Evolutionary conservation across 2,888 invertebrate genomes (phyloP).

Genomic region (Tetramorium bicarinatum): DNA sequence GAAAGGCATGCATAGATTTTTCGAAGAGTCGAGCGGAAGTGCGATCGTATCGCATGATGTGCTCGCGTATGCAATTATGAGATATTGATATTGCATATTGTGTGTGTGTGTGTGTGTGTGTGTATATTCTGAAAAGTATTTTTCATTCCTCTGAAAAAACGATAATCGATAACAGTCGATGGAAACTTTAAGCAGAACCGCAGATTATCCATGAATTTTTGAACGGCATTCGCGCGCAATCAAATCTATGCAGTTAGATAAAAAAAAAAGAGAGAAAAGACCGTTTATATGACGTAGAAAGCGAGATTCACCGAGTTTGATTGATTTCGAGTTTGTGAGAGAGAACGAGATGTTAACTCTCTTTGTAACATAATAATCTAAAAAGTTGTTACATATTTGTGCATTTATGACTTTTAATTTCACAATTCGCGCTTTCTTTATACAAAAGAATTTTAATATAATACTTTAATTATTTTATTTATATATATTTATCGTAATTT

Average conservation of each 20-base stretch:
- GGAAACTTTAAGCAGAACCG: neutral
- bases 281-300: neutral
- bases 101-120: neutral
- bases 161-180: slow-evolving; percentile 16
- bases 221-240: neutral
- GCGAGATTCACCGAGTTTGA: neutral
- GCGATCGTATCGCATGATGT: slow-evolving; percentile 44
- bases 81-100: neutral
- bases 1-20: slow-evolving; percentile 42
- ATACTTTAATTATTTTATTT: neutral
- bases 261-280: neutral
- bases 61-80: slow-evolving; percentile 28
- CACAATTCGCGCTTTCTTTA: neutral
- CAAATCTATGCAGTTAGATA: neutral
- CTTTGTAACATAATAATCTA: neutral
- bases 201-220: slow-evolving; percentile 28
- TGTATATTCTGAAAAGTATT: neutral
- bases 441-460: neutral
- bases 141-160: neutral
- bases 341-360: neutral
- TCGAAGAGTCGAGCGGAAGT: slow-evolving; percentile 7
- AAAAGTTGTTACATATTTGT: neutral
- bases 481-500: neutral
- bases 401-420: neutral
- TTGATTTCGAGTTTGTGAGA: neutral